A percentile compares a stretch with the other conserved stretches of the same genome.
These are phyloP conservation scores for Chelonus formosanus DNA, from an alignment of 2,888 invertebrate species.

Conservation along the genomic window DNA sequence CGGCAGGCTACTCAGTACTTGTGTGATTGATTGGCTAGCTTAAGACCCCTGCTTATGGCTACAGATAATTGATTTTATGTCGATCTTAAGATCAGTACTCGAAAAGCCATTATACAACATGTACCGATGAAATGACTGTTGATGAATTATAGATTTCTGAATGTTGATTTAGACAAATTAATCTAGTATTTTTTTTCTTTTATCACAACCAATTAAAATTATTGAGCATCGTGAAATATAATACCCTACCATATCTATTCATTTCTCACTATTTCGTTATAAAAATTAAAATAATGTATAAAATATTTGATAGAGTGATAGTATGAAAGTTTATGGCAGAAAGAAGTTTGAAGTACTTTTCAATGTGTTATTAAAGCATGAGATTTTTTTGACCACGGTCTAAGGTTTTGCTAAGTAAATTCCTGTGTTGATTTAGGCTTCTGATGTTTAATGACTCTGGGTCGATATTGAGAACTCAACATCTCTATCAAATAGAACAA, in stretches of 20 bases:
- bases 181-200: too few relatives aligned
- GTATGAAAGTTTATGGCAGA: too few relatives aligned
- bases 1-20: conserved; percentile 30
- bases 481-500: neutral
- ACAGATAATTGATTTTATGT: conserved; percentile 44
- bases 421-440: conserved; percentile 49
- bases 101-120: neutral
- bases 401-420: conserved; percentile 31
- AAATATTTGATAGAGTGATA: too few relatives aligned
- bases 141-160: too few relatives aligned
- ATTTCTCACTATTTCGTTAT: too few relatives aligned
- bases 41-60: conserved; percentile 42
- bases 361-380: neutral
- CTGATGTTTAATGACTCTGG: conserved; percentile 48
- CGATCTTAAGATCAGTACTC: conserved; percentile 34
- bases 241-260: too few relatives aligned
- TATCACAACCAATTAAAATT: too few relatives aligned
- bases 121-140: too few relatives aligned
- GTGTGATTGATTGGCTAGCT: conserved; percentile 45
- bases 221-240: too few relatives aligned
- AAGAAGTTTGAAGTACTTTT: neutral
- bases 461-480: conserved; percentile 18
- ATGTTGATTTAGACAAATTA: too few relatives aligned
- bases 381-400: conserved; percentile 38
- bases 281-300: too few relatives aligned